phyloP scores from a whole-genome alignment of 2,113 vertebrate species.

The Oreochromis aureus region DNA sequence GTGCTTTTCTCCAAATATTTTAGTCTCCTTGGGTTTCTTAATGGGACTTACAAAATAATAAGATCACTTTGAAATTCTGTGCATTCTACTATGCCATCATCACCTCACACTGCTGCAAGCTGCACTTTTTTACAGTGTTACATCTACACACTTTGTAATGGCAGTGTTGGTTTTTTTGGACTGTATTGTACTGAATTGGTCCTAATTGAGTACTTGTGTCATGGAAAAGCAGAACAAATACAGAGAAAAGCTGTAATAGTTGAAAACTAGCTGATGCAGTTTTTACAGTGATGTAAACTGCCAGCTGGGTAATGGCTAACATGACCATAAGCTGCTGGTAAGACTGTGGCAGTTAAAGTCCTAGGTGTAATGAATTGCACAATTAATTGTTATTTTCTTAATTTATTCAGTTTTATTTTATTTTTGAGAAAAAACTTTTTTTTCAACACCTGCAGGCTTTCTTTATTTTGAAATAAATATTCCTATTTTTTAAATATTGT shows the following conservation, averaged over 20 bases:
- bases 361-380: neutral
- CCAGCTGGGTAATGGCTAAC: neutral
- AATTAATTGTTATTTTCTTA: neutral
- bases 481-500: too few species aligned
- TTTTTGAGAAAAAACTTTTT: neutral
- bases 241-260: neutral
- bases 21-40: neutral
- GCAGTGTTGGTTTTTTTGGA: neutral
- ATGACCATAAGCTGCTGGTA: neutral
- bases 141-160: fast-evolving
- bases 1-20: neutral
- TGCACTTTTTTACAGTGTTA: neutral
- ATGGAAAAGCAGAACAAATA: neutral
- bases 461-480: neutral
- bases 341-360: fast-evolving
- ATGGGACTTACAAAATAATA: neutral
- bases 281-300: neutral
- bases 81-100: neutral
- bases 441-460: neutral
- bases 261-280: neutral
- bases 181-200: neutral
- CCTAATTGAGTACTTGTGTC: neutral
- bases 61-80: neutral
- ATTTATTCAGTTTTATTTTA: neutral
- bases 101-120: neutral